Evolutionary conservation across 2,113 vertebrate species (phyloP).

Genomic region (Scartelaos histophorus): DNA sequence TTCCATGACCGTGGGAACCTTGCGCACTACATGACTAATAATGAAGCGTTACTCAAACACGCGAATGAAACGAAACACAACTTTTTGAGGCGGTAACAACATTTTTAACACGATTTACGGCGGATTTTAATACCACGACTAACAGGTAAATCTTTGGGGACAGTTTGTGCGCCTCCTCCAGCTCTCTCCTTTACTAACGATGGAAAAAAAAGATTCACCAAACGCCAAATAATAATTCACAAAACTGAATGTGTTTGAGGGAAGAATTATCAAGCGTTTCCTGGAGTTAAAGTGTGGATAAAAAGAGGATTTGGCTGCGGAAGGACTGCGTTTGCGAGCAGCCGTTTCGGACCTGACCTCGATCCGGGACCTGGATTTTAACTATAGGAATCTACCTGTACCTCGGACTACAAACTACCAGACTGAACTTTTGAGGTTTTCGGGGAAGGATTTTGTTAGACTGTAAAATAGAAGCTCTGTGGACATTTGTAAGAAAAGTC

Average conservation of each 20-base stretch:
- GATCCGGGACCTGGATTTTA: neutral
- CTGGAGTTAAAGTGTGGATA: neutral
- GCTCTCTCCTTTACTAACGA: neutral
- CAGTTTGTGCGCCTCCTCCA: neutral
- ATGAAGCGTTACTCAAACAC: too few relatives aligned
- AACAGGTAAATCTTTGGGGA: neutral
- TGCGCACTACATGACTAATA: too few relatives aligned
- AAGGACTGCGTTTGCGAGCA: neutral
- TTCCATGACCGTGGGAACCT: too few relatives aligned
- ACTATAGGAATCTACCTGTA: neutral
- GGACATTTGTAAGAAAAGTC: slow-evolving; percentile 13
- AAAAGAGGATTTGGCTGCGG: neutral
- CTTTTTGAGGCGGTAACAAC: too few relatives aligned
- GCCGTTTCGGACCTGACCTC: neutral
- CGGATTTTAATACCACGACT: too few relatives aligned
- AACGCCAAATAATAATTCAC: neutral
- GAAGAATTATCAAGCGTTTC: neutral
- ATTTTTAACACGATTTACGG: too few relatives aligned
- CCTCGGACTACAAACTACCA: neutral
- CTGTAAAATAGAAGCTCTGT: neutral
- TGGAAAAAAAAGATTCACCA: neutral
- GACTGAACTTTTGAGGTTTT: neutral
- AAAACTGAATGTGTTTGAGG: neutral
- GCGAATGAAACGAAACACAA: too few relatives aligned
- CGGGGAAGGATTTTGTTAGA: neutral